Base-by-base conservation (phyloP, 2,797 vertebrate genomes). In the Phylloscopus collybita region DNA sequence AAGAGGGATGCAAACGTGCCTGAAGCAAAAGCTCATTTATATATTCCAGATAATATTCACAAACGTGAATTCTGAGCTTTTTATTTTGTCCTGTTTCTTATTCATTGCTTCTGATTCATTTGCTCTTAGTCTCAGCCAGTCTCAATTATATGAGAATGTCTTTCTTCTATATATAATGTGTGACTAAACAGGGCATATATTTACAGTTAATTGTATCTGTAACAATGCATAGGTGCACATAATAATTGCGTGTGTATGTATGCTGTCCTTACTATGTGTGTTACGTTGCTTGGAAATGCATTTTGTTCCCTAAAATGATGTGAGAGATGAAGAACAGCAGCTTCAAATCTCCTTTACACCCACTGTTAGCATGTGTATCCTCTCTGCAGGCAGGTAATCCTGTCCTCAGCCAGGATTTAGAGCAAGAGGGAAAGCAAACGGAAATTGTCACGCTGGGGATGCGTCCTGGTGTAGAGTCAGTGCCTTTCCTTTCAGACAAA, bases 1-100 rank as follows among this genome's bases (percentile, higher is more conserved):
- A 81, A 90, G 92, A 88, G 86, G 65, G 92, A 91, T 0, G 2
- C 62, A 73, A 88, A 72, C 0, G 3, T 69, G 92, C 95, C 92
- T 56, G 76, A 76, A 91, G 93, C 72, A 88, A 91, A 75, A 88
- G 23, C 45, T 87, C 65, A 40, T 86, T 88, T 96, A 64, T 86
- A 30, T 67, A 69, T 85, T 78, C 45, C 71, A 74, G 86, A 42
- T 78, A 84, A 81, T 85, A 82, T 44, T 88, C 53, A 5, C 47
- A 83, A 76, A 67, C 6, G 6, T 30, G 66, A 76, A 54, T 89
- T 80, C 60, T 59, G 78, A 80, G 78, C 23, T 54, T 67, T 80
- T 89, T 70, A 64, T 54, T 65, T 60, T 36, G 34, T 38, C 30
- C 34, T 61, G 32, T 62, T 92, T 83, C 67, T 91, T 90, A 49